Evolutionary conservation across 2,113 vertebrate species (phyloP).

Genomic region (Macquaria australasica): DNA sequence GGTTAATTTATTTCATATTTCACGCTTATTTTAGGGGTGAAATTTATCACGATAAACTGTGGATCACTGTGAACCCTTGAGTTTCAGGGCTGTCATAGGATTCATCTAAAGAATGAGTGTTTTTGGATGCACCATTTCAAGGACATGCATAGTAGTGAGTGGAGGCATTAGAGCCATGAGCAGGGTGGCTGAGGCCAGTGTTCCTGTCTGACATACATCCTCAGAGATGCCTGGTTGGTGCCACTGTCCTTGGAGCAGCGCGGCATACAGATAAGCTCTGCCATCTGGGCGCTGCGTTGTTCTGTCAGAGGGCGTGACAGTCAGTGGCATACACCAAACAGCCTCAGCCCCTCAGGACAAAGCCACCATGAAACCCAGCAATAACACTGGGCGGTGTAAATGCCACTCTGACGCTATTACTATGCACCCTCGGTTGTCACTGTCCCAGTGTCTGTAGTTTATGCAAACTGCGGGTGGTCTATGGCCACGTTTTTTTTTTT

Average conservation of each 20-base stretch:
- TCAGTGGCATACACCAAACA: conserved; percentile 8
- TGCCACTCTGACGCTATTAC: conserved; percentile 27
- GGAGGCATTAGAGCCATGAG: conserved; percentile 17
- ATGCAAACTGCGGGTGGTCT: conserved; percentile 40
- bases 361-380: conserved; percentile 31
- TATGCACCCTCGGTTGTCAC: conserved; percentile 28
- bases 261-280: conserved; percentile 64
- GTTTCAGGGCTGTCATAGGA: neutral
- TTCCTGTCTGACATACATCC: conserved; percentile 41
- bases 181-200: conserved; percentile 3
- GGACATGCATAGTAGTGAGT: neutral
- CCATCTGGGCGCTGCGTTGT: conserved; percentile 59
- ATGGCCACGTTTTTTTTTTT: no score
- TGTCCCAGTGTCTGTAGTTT: conserved; percentile 3
- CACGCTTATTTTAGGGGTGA: no score
- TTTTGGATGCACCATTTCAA: neutral
- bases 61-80: neutral
- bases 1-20: neutral
- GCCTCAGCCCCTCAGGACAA: conserved; percentile 34
- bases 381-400: conserved; percentile 37
- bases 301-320: conserved; percentile 53
- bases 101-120: neutral
- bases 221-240: conserved; percentile 16
- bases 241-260: conserved; percentile 45
- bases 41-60: no score